Evolutionary conservation across 2,888 invertebrate genomes (phyloP), one percentile per base, ranked within the genome.

Genomic region (Scaptomyza parva): DNA sequence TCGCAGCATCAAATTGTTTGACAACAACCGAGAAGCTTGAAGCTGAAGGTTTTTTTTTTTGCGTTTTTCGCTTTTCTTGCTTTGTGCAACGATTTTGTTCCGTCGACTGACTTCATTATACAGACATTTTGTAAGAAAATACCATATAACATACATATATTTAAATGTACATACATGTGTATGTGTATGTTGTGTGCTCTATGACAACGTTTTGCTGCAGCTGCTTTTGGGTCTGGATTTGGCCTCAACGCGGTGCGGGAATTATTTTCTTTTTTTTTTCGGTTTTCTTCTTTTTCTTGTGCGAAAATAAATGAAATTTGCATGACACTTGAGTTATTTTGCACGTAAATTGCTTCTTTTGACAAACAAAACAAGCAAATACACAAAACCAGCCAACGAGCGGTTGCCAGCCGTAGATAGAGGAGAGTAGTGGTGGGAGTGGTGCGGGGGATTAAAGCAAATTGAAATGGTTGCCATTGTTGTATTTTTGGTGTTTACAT

Each of bases 271-370:
- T 35, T 14, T 37, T 79, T 75, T 84, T 78, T 88, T 84, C n/a
- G n/a, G n/a, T 22, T 22, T 22, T 22, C 5, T 33, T 30, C n/a
- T 30, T 35, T 77, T 78, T 84, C 81, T 84, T 84, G 86, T 85
- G 85, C 72, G 81, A 86, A 85, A 85, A 85, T 85, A 85, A 85
- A 88, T 86, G 83, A 89, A 89, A 89, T 89, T 89, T 90, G 90
- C 89, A 89, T 89, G 90, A 90, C 89, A 89, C 89, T 89, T 88
- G 89, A 89, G 89, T 89, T 89, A 89, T 90, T 89, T 90, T 90
- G 90, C 89, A 90, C 90, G 90, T 89, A 89, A 90, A 89, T 89
- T 90, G 89, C 88, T 86, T 86, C 88, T 87, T 86, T 86, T 86
- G 85, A 85, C 88, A 87, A 85, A 88, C 86, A 88, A 88, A 77